Base-by-base conservation (phyloP, 2,113 vertebrate species). In the Rynchops niger region DNA sequence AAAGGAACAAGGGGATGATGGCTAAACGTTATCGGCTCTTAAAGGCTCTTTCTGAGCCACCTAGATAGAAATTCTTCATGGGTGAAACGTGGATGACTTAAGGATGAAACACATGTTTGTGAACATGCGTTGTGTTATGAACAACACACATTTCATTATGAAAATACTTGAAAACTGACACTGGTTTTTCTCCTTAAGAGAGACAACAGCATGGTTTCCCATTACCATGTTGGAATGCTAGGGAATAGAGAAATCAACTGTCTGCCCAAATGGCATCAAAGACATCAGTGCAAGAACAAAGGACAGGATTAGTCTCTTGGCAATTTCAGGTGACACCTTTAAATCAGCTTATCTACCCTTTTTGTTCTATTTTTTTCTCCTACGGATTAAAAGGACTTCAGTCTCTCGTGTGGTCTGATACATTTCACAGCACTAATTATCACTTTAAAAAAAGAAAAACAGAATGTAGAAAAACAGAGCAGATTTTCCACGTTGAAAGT, bases 401-500 rank as follows among this genome's bases (percentile, higher is more conserved):
- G 22, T 53, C 13, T 73, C 30, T 61, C 59, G 17, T 65, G 72
- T 56, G 69, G 65, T 27, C 55, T 86, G 34, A 23, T 61, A 88
- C 63, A 52, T 82, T 90, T 92, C 65, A 72, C 0, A 0, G 36
- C 49, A 42, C 52, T 84, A 97, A 94, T 86, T 85, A 94, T 22
- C 42, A 53, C 49, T 86, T 89, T 12, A 43, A 59, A 84, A 84
- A 95, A 93, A 78, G 42, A 83, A 94, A 95, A 96, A 81, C 65
- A 85, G 49, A 42, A 27, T 34, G 42, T 76, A 92, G 70, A 95
- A 90, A 94, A 90, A 34, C 70, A 86, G 69, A 87, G 45, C 62
- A 90, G 92, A 86, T 95, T 95, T 97, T 96, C 93, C 45, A 7
- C 83, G 91, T 92, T 86, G 92, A 65, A 53, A n/a, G 34, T 89